Evolutionary conservation across 1,140 invertebrate genomes (phyloP), one percentile per base, ranked within the genome.

Genomic region (Nixonia krombeini): DNA sequence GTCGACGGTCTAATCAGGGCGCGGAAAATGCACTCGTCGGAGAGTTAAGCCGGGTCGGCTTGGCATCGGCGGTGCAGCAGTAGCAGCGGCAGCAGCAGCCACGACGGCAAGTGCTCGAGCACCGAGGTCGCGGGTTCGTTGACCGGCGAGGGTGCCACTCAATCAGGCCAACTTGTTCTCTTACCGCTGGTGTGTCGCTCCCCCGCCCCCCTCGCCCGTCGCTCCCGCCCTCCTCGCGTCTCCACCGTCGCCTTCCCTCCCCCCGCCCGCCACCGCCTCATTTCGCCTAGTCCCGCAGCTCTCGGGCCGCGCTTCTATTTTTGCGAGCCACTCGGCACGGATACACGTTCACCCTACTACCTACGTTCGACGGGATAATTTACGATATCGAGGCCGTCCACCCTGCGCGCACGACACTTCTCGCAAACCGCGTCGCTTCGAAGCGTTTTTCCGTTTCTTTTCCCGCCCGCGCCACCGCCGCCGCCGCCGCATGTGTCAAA

Each of bases 81-180:
- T 0, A 23, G 61, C 35, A 56, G 37, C 63, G 9, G 55, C 16
- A 26, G 37, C 6, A 41, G 46, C 35, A 46, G 49, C 50, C 41
- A 13, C 15, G 28, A 38, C 38, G 55, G 21, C 21, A 13, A 52
- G 58, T 62, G 71, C 73, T 75, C 68, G 64, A 64, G 75, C 73
- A 72, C 69, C 72, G 80, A 82, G 82, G 81, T 84, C 82, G 70
- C 70, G 73, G 72, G 80, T 80, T 84, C 80, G 73, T 79, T 78
- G 81, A 84, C 80, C 81, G 73, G 35, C 57, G 73, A 76, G 76
- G 78, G 80, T 81, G 72, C 74, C 74, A 79, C 76, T 81, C 75
- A 83, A 82, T 79, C 82, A 78, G 82, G 82, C 73, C 79, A 83
- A 62, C 76, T 76, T 66, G 58, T n/a, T n/a, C 72, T 57, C 64